phyloP scores from a whole-genome alignment of 2,797 vertebrate species.

The Rhinoraja longicauda region DNA sequence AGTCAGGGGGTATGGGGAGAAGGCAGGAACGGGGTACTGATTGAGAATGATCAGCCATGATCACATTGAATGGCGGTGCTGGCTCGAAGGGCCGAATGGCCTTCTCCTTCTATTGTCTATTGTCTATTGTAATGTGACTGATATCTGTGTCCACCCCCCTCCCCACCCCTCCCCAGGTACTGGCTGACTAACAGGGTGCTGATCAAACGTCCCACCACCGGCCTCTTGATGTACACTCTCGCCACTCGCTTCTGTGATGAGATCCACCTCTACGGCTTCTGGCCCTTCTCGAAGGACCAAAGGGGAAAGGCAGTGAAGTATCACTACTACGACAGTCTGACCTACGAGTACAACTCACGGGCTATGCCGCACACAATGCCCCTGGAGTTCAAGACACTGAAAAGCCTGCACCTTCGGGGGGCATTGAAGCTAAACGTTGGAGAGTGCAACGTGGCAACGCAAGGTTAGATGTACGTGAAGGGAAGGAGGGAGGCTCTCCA shows the following conservation, averaged over 20 bases:
- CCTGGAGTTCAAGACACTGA: slow-evolving; percentile 89
- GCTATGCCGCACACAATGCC: slow-evolving; percentile 94
- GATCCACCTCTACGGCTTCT: slow-evolving; percentile 94
- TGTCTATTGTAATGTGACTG: background rate
- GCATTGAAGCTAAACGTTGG: slow-evolving; percentile 86
- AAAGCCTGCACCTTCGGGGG: slow-evolving; percentile 79
- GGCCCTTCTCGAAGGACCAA: slow-evolving; percentile 79
- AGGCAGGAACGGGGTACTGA: too few relatives aligned
- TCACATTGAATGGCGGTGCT: too few relatives aligned
- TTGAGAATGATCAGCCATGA: too few relatives aligned
- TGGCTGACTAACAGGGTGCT: slow-evolving; percentile 95
- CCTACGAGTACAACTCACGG: slow-evolving; percentile 86
- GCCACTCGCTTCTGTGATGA: slow-evolving; percentile 95
- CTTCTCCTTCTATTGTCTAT: too few relatives aligned
- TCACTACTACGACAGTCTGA: slow-evolving; percentile 90
- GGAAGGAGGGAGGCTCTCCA: background rate
- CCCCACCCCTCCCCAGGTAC: slow-evolving; percentile 62
- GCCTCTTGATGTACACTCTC: slow-evolving; percentile 94
- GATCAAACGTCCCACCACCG: slow-evolving; percentile 92
- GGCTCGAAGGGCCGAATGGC: too few relatives aligned
- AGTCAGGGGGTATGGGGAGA: too few relatives aligned
- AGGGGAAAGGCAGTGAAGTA: slow-evolving; percentile 83
- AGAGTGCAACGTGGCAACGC: slow-evolving; percentile 66
- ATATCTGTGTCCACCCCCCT: slow-evolving; percentile 28
- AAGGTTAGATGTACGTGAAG: slow-evolving; percentile 42